phyloP scores from a whole-genome alignment of 2,888 invertebrate species.

The Brachycybe producta region DNA sequence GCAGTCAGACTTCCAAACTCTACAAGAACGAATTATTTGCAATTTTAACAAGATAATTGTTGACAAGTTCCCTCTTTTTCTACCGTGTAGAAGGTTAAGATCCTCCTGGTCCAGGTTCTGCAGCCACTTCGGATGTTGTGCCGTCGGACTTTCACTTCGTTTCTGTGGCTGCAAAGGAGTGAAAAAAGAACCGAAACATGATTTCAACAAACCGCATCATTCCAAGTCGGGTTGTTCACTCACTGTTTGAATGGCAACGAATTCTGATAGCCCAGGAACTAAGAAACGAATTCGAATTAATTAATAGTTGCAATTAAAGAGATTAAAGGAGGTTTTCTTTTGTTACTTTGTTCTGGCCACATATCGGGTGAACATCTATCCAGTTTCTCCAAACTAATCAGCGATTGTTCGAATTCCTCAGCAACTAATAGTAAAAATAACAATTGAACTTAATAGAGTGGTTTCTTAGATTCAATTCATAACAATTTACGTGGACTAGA shows the following conservation, averaged over 20 bases:
- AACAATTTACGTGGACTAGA: no score
- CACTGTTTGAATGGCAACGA: conserved; percentile 37
- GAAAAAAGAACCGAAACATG: no score
- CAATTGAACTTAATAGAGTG: background rate
- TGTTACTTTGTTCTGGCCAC: conserved; percentile 91
- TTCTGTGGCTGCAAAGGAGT: background rate
- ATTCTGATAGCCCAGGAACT: conserved; percentile 83
- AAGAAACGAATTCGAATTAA: conserved; percentile 60
- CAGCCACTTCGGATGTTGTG: conserved; percentile 32
- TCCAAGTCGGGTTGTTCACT: no score
- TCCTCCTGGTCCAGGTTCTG: conserved; percentile 36
- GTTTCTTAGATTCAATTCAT: no score
- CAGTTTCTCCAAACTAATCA: conserved; percentile 77
- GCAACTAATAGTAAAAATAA: conserved; percentile 15
- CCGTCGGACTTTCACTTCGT: conserved; percentile 22
- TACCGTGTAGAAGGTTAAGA: conserved; percentile 36
- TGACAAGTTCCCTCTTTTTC: background rate
- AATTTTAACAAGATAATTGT: background rate
- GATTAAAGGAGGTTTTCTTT: conserved; percentile 34
- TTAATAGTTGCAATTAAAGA: conserved; percentile 55
- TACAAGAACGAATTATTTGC: conserved; percentile 25
- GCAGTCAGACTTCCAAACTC: conserved; percentile 53
- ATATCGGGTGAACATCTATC: conserved; percentile 89
- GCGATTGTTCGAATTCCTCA: conserved; percentile 51
- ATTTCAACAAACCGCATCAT: no score